Conservation (phyloP, 2,888 invertebrate genomes). For the Leptinotarsa haldemani region DNA sequence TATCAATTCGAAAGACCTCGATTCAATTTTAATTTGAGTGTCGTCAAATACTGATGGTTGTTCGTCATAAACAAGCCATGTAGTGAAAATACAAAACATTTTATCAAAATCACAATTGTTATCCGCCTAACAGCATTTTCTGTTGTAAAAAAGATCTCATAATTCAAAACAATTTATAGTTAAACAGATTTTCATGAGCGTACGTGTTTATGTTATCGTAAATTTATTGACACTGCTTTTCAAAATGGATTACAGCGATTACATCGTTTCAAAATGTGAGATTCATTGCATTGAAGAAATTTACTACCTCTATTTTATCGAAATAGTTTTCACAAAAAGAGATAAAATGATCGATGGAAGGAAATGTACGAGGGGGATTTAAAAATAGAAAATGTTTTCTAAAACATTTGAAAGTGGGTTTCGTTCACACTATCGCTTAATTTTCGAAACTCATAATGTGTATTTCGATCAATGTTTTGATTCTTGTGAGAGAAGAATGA, state of each 20-base stretch:
- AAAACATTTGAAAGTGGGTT: too few species aligned
- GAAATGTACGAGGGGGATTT: too few species aligned
- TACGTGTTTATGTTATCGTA: slow-evolving; percentile 35
- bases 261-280: slow-evolving; percentile 39
- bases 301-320: slow-evolving; percentile 36
- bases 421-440: too few species aligned
- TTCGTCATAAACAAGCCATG: background rate
- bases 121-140: background rate
- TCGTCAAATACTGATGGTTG: background rate
- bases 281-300: slow-evolving; percentile 36
- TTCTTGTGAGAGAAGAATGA: too few species aligned
- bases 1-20: background rate
- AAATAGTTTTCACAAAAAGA: slow-evolving; percentile 1
- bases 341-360: background rate
- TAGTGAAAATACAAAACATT: background rate
- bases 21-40: background rate
- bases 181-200: slow-evolving; percentile 31
- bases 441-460: too few species aligned
- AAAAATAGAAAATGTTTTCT: too few species aligned
- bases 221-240: slow-evolving; percentile 39
- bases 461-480: too few species aligned
- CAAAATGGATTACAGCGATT: slow-evolving; percentile 38
- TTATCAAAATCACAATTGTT: slow-evolving; percentile 6
- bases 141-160: background rate
- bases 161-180: slow-evolving; percentile 27